phyloP scores from a whole-genome alignment of 2,888 invertebrate genomes.

The Caenorhabditis sulstoni region DNA sequence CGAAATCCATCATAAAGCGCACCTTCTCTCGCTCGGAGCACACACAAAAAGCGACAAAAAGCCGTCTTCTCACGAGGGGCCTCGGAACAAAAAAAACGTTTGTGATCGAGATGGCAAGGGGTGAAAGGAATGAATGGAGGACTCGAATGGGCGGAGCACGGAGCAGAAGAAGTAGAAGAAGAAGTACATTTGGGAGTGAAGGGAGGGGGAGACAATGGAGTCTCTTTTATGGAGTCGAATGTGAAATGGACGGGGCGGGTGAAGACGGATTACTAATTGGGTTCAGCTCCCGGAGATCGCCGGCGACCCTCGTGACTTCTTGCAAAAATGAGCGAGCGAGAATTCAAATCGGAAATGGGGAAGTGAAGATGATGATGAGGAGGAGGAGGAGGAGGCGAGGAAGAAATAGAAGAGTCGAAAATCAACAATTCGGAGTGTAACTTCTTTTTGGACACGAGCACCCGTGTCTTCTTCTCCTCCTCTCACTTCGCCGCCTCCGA shows the following conservation, averaged over 20 bases:
- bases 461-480: constrained; percentile 5
- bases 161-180: too few species aligned
- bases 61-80: background rate
- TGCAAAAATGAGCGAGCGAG: background rate
- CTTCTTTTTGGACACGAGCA: constrained; percentile 27
- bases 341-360: constrained; percentile 13
- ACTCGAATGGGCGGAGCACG: constrained; percentile 8
- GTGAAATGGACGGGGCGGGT: constrained; percentile 40
- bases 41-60: background rate
- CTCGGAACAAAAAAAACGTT: constrained; percentile 28
- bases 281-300: constrained; percentile 8
- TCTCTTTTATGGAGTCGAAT: constrained; percentile 42
- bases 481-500: constrained; percentile 41
- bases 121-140: constrained; percentile 55
- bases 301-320: background rate
- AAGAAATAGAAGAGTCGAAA: constrained; percentile 1
- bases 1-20: too few species aligned
- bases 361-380: constrained; percentile 4
- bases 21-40: too few species aligned
- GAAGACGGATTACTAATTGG: constrained; percentile 46
- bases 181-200: constrained; percentile 35
- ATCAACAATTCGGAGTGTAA: constrained; percentile 34
- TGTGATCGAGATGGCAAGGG: constrained; percentile 49
- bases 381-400: background rate
- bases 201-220: constrained; percentile 38